Evolutionary conservation across 1,140 invertebrate genomes (phyloP).

Genomic region (Mamestra configurata): DNA sequence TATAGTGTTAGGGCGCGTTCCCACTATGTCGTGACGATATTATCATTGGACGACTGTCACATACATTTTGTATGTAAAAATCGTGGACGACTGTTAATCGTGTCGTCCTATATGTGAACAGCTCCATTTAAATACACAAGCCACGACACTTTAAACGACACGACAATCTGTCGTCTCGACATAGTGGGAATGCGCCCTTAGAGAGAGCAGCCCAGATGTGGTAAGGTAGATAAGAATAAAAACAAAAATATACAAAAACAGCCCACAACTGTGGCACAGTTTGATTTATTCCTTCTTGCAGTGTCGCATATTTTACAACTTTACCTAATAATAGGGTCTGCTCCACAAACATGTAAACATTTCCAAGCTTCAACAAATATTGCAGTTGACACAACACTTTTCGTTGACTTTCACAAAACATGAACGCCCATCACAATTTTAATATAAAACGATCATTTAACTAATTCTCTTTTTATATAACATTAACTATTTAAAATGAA

Average conservation of each 20-base stretch:
- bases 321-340: slow-evolving; percentile 45
- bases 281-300: slow-evolving; percentile 73
- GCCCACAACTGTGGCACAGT: slow-evolving; percentile 73
- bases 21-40: no score
- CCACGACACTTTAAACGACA: no score
- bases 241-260: slow-evolving; percentile 66
- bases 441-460: slow-evolving; percentile 25
- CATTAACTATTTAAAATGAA: slow-evolving; percentile 8
- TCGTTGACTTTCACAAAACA: slow-evolving; percentile 26
- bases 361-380: slow-evolving; percentile 46
- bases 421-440: slow-evolving; percentile 12
- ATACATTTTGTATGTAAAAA: no score
- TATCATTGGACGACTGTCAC: no score
- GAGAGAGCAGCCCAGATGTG: no score
- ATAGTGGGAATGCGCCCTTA: no score
- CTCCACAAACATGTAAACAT: slow-evolving; percentile 45
- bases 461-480: slow-evolving; percentile 20
- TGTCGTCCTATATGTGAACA: no score
- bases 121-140: no score
- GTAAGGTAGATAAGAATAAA: not conserved
- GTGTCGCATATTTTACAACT: slow-evolving; percentile 67
- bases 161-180: no score
- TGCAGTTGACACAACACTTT: slow-evolving; percentile 33
- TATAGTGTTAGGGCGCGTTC: no score
- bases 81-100: no score